Percentiles rank a stretch among this genome's conserved stretches.
phyloP scores from a whole-genome alignment of 2,888 invertebrate genomes.

The Oligia strigilis region DNA sequence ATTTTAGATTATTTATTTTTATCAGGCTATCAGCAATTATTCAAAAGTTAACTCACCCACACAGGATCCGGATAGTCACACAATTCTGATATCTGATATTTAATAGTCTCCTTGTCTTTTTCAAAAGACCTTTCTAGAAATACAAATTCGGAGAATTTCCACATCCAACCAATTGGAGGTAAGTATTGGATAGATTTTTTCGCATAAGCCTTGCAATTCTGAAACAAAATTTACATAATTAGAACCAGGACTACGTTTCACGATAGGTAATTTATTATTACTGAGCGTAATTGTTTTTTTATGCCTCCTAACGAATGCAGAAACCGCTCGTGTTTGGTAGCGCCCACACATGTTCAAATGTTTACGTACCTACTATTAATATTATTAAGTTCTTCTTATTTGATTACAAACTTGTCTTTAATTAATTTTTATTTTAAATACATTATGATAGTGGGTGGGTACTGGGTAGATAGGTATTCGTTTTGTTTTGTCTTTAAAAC shows the following conservation, averaged over 20 bases:
- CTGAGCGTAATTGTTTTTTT: constrained; percentile 1
- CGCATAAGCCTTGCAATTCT: constrained; percentile 98
- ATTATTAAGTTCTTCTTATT: constrained; percentile 22
- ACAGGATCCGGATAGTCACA: constrained; percentile 97
- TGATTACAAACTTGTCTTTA: neutral
- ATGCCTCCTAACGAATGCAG: constrained; percentile 24
- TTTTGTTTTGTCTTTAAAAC: constrained; percentile 4
- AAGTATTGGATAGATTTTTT: constrained; percentile 97
- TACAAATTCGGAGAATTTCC: constrained; percentile 98
- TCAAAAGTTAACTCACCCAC: constrained; percentile 92
- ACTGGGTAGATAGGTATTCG: neutral
- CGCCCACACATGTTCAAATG: constrained; percentile 34
- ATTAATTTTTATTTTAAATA: neutral
- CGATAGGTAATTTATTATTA: constrained; percentile 7
- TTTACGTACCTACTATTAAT: constrained; percentile 24
- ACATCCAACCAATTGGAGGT: constrained; percentile 98
- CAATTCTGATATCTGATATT: constrained; percentile 94
- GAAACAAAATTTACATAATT: constrained; percentile 74
- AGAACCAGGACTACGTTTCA: constrained; percentile 11
- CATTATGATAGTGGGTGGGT: neutral
- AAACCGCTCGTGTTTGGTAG: neutral
- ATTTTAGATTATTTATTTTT: constrained; percentile 39
- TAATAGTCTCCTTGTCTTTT: constrained; percentile 96
- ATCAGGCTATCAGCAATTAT: constrained; percentile 26
- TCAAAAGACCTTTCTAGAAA: constrained; percentile 98